These are phyloP conservation scores for Merodon equestris DNA, from an alignment of 2,888 invertebrate genomes.

Conservation along the genomic window DNA sequence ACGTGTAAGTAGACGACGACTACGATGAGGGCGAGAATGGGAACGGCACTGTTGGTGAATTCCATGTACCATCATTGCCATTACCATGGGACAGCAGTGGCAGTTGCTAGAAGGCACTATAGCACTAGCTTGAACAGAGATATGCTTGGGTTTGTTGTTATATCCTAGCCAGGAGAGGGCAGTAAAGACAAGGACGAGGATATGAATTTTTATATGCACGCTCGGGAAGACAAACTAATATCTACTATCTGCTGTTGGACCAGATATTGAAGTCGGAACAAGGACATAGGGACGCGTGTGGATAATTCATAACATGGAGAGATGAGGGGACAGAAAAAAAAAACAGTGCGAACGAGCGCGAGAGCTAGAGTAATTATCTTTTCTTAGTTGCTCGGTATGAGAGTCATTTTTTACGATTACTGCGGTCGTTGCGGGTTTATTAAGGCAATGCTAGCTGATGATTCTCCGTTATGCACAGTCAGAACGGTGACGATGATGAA, in stretches of 20 bases:
- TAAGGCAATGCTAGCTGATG: constrained; percentile 49
- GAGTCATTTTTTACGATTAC: constrained; percentile 64
- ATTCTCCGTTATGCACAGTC: too few relatives aligned
- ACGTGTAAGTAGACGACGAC: constrained; percentile 57
- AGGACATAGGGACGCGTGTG: constrained; percentile 29
- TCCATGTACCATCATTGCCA: constrained; percentile 4
- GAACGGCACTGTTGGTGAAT: constrained; percentile 4
- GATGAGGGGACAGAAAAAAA: too few relatives aligned
- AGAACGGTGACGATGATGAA: too few relatives aligned
- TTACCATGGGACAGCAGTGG: too few relatives aligned
- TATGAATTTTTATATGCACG: constrained; percentile 24
- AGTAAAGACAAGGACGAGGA: not conserved
- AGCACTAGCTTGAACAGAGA: constrained; percentile 15
- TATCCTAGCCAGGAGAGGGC: not conserved
- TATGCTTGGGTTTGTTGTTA: constrained; percentile 23
- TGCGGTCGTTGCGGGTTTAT: constrained; percentile 45
- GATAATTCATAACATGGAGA: constrained; percentile 47
- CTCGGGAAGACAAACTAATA: constrained; percentile 31
- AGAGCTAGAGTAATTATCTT: constrained; percentile 53
- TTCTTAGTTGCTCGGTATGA: constrained; percentile 35
- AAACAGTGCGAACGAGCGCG: too few relatives aligned
- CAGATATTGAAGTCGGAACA: constrained; percentile 35
- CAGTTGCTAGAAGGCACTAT: constrained; percentile 5
- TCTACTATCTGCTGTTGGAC: constrained; percentile 21
- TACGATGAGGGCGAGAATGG: not conserved